Base-by-base conservation (phyloP, 2,113 vertebrate species). In the Peromyscus leucopus region DNA sequence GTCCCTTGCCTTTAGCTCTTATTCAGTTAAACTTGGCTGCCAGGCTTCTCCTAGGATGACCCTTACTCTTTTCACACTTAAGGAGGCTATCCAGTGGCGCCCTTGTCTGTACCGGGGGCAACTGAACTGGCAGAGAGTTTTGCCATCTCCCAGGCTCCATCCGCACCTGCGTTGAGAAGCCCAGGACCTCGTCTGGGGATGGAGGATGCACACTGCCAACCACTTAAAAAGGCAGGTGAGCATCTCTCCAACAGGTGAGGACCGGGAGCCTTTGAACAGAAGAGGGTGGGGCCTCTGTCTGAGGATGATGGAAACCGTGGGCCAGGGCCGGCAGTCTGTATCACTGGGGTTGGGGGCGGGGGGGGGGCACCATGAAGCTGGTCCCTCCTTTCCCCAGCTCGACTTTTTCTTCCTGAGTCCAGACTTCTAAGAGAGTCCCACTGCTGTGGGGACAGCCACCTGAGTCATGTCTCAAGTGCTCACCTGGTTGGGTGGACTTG, bases 381-480 rank as follows among this genome's bases (percentile, higher is more conserved):
- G 71, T 39, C 89, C n/a, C 86, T 57, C 89, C 69, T 86, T 87
- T 59, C 51, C 51, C 65, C 72, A 89, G 65, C 59, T 39, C 7
- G 42, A 59, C 83, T 75, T 51, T 75, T 39, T 74, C 51, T 91
- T 78, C 51, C 95, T 28, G 7, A 51, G 89, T 86, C 78, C 93
- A 61, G 31, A 28, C 82, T 96, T 74, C 85, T 79, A 33, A 65
- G 92, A 95, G 8, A 65, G 31, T 57, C 92, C 76, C 31, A 63
- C 48, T 88, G 83, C 87, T 39, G 0, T 83, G 9, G 85, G 96
- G 92, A 96, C 79, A 93, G 89, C 13, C 57, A 67, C 89, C 93
- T 96, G 94, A 97, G 95, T 97, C n/a, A 94, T 92, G 95, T 97
- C 97, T 97, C 69, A 0, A 69, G 82, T 94, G 80, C 89, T 85